Base-by-base conservation (phyloP, 2,113 vertebrate genomes). In the Poecilia latipinna region DNA sequence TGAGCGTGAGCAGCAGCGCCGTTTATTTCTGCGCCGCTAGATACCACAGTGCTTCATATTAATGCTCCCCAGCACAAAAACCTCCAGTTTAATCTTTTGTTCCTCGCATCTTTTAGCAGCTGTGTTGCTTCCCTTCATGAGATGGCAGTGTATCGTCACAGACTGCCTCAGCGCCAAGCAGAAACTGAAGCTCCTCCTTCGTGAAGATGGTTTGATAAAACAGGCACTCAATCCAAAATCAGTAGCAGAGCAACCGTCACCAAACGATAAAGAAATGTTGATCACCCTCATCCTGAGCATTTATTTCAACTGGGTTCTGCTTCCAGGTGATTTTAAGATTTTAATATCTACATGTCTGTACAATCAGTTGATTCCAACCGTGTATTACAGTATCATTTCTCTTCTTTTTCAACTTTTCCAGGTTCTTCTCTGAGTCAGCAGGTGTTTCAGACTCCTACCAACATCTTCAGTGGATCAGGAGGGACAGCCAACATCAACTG, bases 1-100 rank as follows among this genome's bases (percentile, higher is more conserved):
- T 86, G 24, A 44, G 1, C 17, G 5, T 0, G 6, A 63, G 31
- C 26, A 78, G 72, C 83, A 87, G 74, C 69, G 89, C 76, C 11
- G 51, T 87, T 12, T 90, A 89, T 48, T 87, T 85, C 80, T 87
- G 89, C 74, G 82, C 80, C 75, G 78, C 75, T 61, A 69, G 75
- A 61, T 24, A 51, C 42, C 86, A 90, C 86, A 82, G 62, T 80
- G 66, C 1, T 44, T 33, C 62, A 54, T 12, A 24, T 74, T 3
- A 0, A 42, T 61, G 35, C 32, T 71, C 44, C 51, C 29, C 74
- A 35, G 24, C 74, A 78, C 84, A 82, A 82, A 82, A 85, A 84
- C 84, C 69, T 68, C 28, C 0, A 28, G 15, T 7, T 48, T 48
- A 17, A 48, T 48, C 44, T 48, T 48, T 44, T 44, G 13, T 44